Evolutionary conservation across 2,797 vertebrate genomes (phyloP), one percentile per base, ranked within the genome.

Genomic region (Prunella strophiata): DNA sequence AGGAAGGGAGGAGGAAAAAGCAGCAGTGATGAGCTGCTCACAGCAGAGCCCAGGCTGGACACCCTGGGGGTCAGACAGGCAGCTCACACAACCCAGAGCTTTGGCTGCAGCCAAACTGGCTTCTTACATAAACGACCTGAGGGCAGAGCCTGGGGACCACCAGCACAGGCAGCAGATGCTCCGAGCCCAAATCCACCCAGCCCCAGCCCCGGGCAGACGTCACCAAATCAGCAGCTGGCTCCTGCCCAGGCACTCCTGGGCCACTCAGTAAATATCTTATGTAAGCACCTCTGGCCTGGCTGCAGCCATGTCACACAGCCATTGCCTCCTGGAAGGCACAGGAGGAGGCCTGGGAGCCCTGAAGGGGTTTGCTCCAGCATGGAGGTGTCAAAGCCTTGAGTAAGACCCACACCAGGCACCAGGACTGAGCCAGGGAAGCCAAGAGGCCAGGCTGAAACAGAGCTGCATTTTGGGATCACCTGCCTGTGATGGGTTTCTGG

Each of bases 141-240:
- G 85, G 94, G 73, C 87, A 89, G 79, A 0, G 18, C n/a, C 89
- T 74, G n/a, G 9, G 61, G 91, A 83, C 95, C 96, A 74, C 88
- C 73, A 55, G 82, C 10, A 5, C 62, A 65, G 82, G 88, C 91
- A 94, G 87, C 95, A 97, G 96, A 96, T 97, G 96, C 96, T 94
- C 67, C 0, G 21, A 84, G 75, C 85, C 67, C 77, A 96, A 97
- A 97, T 96, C 96, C 96, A 78, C 40, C 84, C 80, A 0, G 1
- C n/a, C 77, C 68, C 9, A 0, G 1, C n/a, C 77, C 68, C 9
- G 6, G 85, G 94, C 95, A 91, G 93, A 97, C 71, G 93, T 97
- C 96, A 94, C 95, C 96, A 95, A 96, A 97, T 97, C 96, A 95
- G 87, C 78, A 17, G 0, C 16, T 96, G 91, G 91, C 96, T 94